Percentiles rank a stretch among this genome's conserved stretches.
phyloP scores from a whole-genome alignment of 2,797 vertebrate genomes.

The Vipera ursinii region DNA sequence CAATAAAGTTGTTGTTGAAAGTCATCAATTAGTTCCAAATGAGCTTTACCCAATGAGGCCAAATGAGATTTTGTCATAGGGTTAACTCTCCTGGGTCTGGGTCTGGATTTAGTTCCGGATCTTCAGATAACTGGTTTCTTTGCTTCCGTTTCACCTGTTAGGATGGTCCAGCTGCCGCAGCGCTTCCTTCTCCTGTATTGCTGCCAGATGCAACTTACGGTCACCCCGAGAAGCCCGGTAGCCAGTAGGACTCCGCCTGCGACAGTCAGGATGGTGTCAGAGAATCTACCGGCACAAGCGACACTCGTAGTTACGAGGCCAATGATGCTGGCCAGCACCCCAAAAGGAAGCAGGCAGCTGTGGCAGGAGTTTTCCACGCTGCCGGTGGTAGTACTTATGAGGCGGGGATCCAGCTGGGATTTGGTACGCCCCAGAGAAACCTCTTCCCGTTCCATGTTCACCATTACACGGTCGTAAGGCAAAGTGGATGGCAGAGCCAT shows the following conservation, averaged over 20 bases:
- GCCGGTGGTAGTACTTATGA: conserved; percentile 44
- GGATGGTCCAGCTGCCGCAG: conserved; percentile 28
- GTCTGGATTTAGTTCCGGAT: background rate
- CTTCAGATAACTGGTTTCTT: conserved; percentile 28
- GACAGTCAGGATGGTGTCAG: conserved; percentile 2
- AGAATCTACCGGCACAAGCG: background rate
- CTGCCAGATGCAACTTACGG: conserved; percentile 16
- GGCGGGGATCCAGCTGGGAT: conserved; percentile 7
- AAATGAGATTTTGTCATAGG: background rate
- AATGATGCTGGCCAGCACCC: conserved; percentile 32
- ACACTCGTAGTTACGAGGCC: conserved; percentile 28
- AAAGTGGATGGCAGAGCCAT: background rate
- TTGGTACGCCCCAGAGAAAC: background rate
- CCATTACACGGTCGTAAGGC: conserved; percentile 3
- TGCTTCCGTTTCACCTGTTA: conserved; percentile 20
- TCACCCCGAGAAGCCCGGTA: background rate
- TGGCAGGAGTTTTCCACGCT: conserved; percentile 44
- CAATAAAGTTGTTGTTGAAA: background rate
- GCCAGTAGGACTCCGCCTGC: conserved; percentile 26
- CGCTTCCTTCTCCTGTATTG: conserved; percentile 20
- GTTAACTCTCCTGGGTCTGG: background rate
- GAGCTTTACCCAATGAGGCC: background rate
- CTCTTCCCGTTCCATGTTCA: conserved; percentile 19
- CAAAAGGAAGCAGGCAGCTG: conserved; percentile 46
- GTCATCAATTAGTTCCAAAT: background rate